These are phyloP conservation scores for Phrynosoma platyrhinos DNA, from an alignment of 2,113 vertebrate species.

Conservation along the genomic window DNA sequence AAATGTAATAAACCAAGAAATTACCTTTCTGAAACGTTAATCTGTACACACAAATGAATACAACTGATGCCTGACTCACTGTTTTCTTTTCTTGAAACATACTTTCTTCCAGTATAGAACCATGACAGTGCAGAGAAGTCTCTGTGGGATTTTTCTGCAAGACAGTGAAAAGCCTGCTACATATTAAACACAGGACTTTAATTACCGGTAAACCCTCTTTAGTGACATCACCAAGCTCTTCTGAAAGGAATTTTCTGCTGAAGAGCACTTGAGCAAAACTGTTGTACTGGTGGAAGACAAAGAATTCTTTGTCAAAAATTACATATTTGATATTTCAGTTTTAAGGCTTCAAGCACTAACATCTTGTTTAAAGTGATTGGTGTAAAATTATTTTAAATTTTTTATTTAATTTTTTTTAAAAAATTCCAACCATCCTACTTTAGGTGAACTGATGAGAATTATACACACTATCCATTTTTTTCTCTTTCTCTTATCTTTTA, in stretches of 20 bases:
- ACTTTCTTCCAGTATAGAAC: neutral
- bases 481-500: neutral
- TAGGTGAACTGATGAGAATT: conserved; percentile 7
- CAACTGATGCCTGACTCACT: neutral
- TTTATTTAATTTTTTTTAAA: conserved; percentile 1
- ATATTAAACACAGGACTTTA: neutral
- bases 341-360: conserved; percentile 21
- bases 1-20: neutral
- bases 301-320: neutral
- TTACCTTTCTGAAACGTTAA: neutral
- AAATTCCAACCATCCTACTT: neutral
- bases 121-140: neutral
- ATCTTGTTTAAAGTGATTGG: neutral
- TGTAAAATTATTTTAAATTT: neutral
- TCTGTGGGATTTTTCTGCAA: neutral
- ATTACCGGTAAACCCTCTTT: neutral
- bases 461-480: neutral
- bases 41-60: neutral
- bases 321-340: conserved; percentile 11
- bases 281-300: neutral
- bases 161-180: neutral
- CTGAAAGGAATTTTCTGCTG: neutral
- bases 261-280: neutral
- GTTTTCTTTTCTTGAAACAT: neutral
- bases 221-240: accelerated